Evolutionary conservation across 2,113 vertebrate species (phyloP), one percentile per base, ranked within the genome.

Genomic region (Gnathonemus echidnorhynchus): DNA sequence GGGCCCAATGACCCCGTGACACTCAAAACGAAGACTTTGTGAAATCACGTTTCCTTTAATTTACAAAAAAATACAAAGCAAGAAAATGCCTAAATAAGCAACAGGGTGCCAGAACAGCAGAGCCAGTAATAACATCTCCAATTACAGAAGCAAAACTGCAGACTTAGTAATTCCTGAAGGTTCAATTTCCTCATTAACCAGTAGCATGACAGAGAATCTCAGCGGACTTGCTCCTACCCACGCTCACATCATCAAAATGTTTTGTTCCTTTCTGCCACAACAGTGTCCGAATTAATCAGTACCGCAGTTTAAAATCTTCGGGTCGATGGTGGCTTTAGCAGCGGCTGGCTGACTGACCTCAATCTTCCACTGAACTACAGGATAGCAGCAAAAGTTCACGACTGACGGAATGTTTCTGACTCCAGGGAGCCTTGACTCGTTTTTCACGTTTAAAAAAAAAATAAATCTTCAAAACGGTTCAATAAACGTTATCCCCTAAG

Each of bases 351-450:
- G 19, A n/a, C 35, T 88, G 46, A 24, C 46, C 24, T 87, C 86
- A 5, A 21, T 80, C 50, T 56, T 45, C 31, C n/a, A 89, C 48
- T 49, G 5, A 77, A 77, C 49, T 21, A 89, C 49, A 83, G 48
- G 35, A 85, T 89, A 89, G 89, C 89, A 89, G 89, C 89, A 89
- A 89, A 62, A 86, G 62, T 27, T 89, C 77, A 62, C 53, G 42
- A 52, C 39, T 86, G 89, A 89, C 89, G 89, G 87, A 88, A 88
- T 88, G 87, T 88, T 52, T 46, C 17, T 39, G 86, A 87, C 86
- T 87, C 86, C 86, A 9, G 50, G 24, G 53, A 62, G 86, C 31
- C 56, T 46, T 11, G 13, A 42, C 35, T 45, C 52, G 27, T 42
- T 62, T 66, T 39, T 42, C 87, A 35, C 35, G 1, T 62, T 88